A percentile compares a stretch with the other conserved stretches of the same genome.
Conservation (phyloP, 1,140 invertebrate genomes). For the Lycorma delicatula region DNA sequence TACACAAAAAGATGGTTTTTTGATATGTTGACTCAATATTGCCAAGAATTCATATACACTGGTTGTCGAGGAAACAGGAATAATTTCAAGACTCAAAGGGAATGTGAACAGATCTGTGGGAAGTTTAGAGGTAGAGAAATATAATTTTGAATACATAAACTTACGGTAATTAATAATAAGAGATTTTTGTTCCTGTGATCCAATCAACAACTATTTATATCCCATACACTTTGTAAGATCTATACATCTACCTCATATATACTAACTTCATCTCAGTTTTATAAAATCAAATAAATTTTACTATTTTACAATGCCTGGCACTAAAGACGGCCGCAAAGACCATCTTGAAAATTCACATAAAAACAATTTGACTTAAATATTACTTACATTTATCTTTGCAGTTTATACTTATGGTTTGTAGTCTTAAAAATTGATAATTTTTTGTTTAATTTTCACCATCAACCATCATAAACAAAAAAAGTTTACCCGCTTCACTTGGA, state of each 20-base stretch:
- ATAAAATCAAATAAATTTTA: no score
- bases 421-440: no score
- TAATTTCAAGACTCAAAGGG: slow-evolving; percentile 52
- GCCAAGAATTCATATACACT: slow-evolving; percentile 61
- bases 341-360: no score
- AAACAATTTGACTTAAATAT: no score
- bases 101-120: slow-evolving; percentile 47
- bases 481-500: no score
- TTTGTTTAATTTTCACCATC: no score
- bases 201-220: background rate
- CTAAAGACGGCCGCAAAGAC: no score
- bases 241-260: background rate
- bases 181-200: slow-evolving; percentile 9
- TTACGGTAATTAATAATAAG: slow-evolving; percentile 1
- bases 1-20: slow-evolving; percentile 39
- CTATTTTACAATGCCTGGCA: no score
- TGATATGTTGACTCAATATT: slow-evolving; percentile 44
- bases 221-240: background rate
- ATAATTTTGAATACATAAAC: background rate
- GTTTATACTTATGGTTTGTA: no score
- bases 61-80: slow-evolving; percentile 69
- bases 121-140: slow-evolving; percentile 37
- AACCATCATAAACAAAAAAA: no score
- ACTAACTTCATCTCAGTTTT: no score
- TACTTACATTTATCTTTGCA: no score